Percentiles rank a stretch among this genome's conserved stretches.
These are phyloP conservation scores for Leptodactylus fuscus DNA, from an alignment of 2,113 vertebrate genomes.

Conservation along the genomic window DNA sequence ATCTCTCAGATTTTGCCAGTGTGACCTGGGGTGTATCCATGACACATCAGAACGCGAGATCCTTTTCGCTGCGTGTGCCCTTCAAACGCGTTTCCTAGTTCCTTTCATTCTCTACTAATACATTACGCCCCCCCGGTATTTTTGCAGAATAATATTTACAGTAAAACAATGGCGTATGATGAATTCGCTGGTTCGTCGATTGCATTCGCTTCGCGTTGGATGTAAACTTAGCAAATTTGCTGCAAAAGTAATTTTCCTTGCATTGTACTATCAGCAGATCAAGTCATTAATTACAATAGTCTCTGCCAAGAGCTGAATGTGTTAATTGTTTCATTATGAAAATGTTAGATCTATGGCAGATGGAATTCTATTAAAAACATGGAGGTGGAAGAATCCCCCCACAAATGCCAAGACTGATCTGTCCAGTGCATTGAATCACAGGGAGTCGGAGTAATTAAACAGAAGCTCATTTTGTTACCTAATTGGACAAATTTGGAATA, in stretches of 20 bases:
- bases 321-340: conserved; percentile 59
- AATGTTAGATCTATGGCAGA: conserved; percentile 52
- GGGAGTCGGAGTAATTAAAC: conserved; percentile 35
- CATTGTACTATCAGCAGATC: conserved; percentile 35
- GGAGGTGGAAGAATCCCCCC: conserved; percentile 37
- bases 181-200: background rate
- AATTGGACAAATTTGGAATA: conserved; percentile 59
- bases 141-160: no score
- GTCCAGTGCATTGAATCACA: conserved; percentile 47
- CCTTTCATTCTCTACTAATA: no score
- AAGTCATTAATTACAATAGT: conserved; percentile 41
- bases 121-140: no score
- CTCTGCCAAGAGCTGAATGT: conserved; percentile 48
- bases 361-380: conserved; percentile 59
- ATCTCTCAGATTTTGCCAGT: no score
- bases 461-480: conserved; percentile 58
- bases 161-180: background rate
- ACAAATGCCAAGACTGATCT: conserved; percentile 46
- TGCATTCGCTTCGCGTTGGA: background rate
- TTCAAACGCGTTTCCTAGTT: no score
- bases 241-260: conserved; percentile 22
- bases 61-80: no score
- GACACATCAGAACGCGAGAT: no score
- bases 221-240: conserved; percentile 21
- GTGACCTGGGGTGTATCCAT: no score